Conservation (phyloP, 2,113 vertebrate species). For the Rutilus rutilus region DNA sequence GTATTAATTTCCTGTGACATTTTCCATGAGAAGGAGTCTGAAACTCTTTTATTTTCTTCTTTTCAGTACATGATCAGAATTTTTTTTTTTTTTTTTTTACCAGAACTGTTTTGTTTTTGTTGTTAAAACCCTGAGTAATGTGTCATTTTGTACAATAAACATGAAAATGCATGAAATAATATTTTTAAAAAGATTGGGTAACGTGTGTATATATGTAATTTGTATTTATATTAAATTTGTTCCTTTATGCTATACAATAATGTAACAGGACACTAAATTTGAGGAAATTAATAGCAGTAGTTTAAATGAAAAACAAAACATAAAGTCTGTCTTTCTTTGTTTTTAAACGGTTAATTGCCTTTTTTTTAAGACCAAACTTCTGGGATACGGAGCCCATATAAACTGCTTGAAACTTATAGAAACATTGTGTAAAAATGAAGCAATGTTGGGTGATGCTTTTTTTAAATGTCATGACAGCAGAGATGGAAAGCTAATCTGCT, state of each 20-base stretch:
- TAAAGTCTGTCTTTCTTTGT: neutral
- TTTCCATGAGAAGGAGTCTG: neutral
- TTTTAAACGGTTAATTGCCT: neutral
- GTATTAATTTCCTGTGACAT: neutral
- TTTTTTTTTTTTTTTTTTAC: neutral
- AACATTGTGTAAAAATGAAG: neutral
- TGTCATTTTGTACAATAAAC: neutral
- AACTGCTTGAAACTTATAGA: neutral
- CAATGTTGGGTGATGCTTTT: neutral
- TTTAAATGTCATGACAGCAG: neutral
- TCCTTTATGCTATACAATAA: no score
- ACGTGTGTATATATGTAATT: neutral
- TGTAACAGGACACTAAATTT: no score
- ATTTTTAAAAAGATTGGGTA: neutral
- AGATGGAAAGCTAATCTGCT: conserved; percentile 4
- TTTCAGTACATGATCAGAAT: neutral
- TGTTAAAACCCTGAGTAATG: neutral
- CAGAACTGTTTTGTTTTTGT: neutral
- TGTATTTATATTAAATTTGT: no score
- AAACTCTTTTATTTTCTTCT: neutral
- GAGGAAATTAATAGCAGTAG: no score
- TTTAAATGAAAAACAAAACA: neutral
- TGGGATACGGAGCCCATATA: no score
- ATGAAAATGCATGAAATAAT: neutral
- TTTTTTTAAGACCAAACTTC: neutral